phyloP scores from a whole-genome alignment of 2,888 invertebrate species.

The Lepidochrysops patricia region DNA sequence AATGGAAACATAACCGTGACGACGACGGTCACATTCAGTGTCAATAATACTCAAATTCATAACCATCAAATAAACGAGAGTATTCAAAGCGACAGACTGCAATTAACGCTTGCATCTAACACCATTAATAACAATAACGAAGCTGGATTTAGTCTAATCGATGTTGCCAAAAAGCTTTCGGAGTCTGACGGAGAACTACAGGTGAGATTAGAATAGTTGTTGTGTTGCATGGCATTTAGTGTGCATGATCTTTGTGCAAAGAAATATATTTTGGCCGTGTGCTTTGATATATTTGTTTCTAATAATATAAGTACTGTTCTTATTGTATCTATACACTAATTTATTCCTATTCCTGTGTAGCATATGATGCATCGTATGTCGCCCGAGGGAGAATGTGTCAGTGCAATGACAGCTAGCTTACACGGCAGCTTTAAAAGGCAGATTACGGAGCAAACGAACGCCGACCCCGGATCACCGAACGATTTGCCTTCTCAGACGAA shows the following conservation, averaged over 20 bases:
- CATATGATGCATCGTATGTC: slow-evolving; percentile 81
- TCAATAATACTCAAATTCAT: slow-evolving; percentile 75
- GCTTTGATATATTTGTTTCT: slow-evolving; percentile 29
- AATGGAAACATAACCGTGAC: slow-evolving; percentile 87
- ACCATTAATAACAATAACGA: slow-evolving; percentile 59
- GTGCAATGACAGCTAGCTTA: slow-evolving; percentile 77
- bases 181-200: slow-evolving; percentile 55
- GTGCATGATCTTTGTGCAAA: slow-evolving; percentile 26
- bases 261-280: slow-evolving; percentile 21
- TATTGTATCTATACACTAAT: slow-evolving; percentile 25
- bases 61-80: slow-evolving; percentile 69
- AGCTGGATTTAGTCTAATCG: slow-evolving; percentile 49
- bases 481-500: slow-evolving; percentile 59
- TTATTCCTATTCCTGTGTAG: slow-evolving; percentile 67
- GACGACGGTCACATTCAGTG: slow-evolving; percentile 89
- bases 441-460: slow-evolving; percentile 60
- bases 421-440: slow-evolving; percentile 79
- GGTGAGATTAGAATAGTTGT: slow-evolving; percentile 42
- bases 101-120: slow-evolving; percentile 72
- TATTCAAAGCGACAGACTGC: slow-evolving; percentile 63
- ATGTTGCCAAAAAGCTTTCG: slow-evolving; percentile 45
- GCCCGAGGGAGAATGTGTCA: slow-evolving; percentile 79
- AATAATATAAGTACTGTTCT: slow-evolving; percentile 18
- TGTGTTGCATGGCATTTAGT: slow-evolving; percentile 36
- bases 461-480: slow-evolving; percentile 57